Conservation (phyloP, 2,888 invertebrate species). For the Cartodere bifasciata region DNA sequence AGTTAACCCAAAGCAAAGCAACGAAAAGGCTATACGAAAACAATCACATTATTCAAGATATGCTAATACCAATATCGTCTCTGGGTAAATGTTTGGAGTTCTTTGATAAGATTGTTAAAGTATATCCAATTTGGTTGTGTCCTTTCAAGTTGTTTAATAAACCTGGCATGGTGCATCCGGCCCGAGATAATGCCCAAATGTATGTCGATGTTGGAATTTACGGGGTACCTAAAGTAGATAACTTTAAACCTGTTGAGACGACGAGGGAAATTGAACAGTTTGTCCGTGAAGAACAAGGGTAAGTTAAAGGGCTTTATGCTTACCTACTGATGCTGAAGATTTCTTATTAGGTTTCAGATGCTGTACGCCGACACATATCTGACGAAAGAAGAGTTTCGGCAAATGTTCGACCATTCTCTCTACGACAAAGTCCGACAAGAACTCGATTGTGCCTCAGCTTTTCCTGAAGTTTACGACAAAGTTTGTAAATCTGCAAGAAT, state of each 20-base stretch:
- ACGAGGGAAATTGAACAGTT: conserved; percentile 58
- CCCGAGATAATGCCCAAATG: conserved; percentile 34
- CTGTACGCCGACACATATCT: conserved; percentile 72
- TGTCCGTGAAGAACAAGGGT: conserved; percentile 53
- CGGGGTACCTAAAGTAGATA: conserved; percentile 53
- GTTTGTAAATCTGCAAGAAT: conserved; percentile 45
- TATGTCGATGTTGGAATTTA: conserved; percentile 75
- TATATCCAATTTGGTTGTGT: conserved; percentile 76
- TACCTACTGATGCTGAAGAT: not conserved
- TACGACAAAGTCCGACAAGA: conserved; percentile 52
- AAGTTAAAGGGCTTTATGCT: conserved; percentile 16
- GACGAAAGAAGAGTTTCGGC: conserved; percentile 57
- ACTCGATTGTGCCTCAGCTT: conserved; percentile 53
- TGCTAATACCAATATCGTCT: conserved; percentile 57
- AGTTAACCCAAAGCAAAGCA: conserved; percentile 60
- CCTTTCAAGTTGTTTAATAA: conserved; percentile 57
- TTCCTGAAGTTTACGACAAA: conserved; percentile 73
- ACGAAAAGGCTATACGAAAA: conserved; percentile 59
- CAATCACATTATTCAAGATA: conserved; percentile 69
- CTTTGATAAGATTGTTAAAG: conserved; percentile 49
- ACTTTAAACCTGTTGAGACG: conserved; percentile 49
- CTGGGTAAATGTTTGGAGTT: conserved; percentile 47
- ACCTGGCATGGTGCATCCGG: conserved; percentile 59
- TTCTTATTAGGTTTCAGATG: conserved; percentile 59
- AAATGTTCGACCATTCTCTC: conserved; percentile 68